A percentile compares a stretch with the other conserved stretches of the same genome.
phyloP scores from a whole-genome alignment of 2,113 vertebrate genomes.

The Brachyhypopomus occidentalis region DNA sequence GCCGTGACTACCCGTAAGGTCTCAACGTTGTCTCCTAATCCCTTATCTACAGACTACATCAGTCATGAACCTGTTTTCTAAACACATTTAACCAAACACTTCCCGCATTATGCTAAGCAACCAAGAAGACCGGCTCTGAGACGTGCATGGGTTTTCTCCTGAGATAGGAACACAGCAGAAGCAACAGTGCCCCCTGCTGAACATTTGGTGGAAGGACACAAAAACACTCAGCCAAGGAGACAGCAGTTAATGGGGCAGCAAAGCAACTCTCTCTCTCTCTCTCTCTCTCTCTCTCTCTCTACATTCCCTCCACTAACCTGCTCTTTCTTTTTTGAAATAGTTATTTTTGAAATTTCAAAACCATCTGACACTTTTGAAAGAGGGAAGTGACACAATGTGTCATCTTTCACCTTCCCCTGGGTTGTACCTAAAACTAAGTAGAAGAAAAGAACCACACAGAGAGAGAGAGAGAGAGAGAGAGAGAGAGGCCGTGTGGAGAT shows the following conservation, averaged over 20 bases:
- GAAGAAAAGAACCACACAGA: too few relatives aligned
- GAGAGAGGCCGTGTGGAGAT: conserved; percentile 57
- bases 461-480: not conserved
- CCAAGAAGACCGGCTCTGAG: too few relatives aligned
- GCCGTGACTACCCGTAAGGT: too few relatives aligned
- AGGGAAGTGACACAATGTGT: not conserved
- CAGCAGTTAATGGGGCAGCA: not conserved
- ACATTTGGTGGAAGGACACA: not conserved
- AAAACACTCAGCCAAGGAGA: not conserved
- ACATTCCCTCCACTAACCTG: too few relatives aligned
- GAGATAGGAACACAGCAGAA: not conserved
- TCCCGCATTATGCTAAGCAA: not conserved
- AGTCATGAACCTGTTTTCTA: not conserved
- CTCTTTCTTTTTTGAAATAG: not conserved
- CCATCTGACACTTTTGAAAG: not conserved
- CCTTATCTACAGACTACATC: too few relatives aligned
- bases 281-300: too few relatives aligned
- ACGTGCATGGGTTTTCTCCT: too few relatives aligned
- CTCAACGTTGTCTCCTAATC: too few relatives aligned
- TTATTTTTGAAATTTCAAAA: not conserved
- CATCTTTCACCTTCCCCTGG: not conserved
- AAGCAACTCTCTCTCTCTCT: too few relatives aligned
- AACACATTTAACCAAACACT: not conserved
- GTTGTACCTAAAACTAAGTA: too few relatives aligned
- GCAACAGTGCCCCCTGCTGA: not conserved